Percentiles rank a stretch among this genome's conserved stretches.
phyloP scores from a whole-genome alignment of 2,888 invertebrate genomes.

The Melanotus villosus region DNA sequence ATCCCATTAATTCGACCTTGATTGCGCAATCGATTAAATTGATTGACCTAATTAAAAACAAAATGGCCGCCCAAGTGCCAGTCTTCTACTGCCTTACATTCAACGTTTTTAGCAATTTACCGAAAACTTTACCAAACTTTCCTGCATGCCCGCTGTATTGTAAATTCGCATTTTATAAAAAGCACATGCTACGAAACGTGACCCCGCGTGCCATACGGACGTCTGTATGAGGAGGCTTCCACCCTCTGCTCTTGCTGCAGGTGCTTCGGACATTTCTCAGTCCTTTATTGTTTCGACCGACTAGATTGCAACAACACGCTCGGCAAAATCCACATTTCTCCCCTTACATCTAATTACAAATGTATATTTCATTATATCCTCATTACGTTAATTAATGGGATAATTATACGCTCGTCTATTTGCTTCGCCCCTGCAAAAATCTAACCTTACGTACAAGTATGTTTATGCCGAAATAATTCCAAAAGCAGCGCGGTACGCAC shows the following conservation, averaged over 20 bases:
- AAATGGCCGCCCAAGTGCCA: too few relatives aligned
- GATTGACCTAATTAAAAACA: too few relatives aligned
- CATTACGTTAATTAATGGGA: constrained; percentile 15
- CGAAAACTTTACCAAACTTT: constrained; percentile 43
- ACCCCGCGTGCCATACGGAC: constrained; percentile 42
- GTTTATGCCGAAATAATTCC: background rate
- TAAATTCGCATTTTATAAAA: constrained; percentile 52
- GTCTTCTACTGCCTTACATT: too few relatives aligned
- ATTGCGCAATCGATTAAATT: too few relatives aligned
- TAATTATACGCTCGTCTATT: background rate
- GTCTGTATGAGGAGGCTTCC: constrained; percentile 39
- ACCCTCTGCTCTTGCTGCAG: constrained; percentile 49
- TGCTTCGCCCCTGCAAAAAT: background rate
- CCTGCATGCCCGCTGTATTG: constrained; percentile 49
- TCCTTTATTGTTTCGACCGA: constrained; percentile 46
- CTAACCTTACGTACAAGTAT: too few relatives aligned
- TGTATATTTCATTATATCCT: constrained; percentile 16
- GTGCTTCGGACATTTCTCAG: constrained; percentile 51
- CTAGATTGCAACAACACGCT: constrained; percentile 45
- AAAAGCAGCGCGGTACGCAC: background rate
- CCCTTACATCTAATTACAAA: constrained; percentile 30
- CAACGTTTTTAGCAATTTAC: constrained; percentile 46
- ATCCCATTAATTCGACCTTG: too few relatives aligned
- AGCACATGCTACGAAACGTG: constrained; percentile 50
- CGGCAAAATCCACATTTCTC: constrained; percentile 28